Evolutionary conservation across 2,797 vertebrate species (phyloP), one percentile per base, ranked within the genome.

Genomic region (Australoheros facetus): DNA sequence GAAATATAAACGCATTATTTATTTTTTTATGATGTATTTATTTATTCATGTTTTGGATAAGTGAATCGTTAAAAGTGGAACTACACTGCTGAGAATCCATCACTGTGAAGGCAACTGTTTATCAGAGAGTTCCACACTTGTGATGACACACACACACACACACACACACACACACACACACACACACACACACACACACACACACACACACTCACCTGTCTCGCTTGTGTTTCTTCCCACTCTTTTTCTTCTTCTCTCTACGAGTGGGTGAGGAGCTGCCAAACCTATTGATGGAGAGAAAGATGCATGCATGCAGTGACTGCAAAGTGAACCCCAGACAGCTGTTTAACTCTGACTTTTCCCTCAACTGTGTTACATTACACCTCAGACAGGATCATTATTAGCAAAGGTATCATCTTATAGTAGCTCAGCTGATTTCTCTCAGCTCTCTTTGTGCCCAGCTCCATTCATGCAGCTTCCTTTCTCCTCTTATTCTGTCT

Each of bases 221-320:
- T 86, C 97, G 95, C 85, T 97, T 98, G 94, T 98, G 98, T 92
- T 98, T 99, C 95, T 97, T 99, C 87, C 97, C 94, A 71, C 95
- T 96, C 92, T 97, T 97, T 90, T 97, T 97, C 91, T 97, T 99
- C 94, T 97, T 99, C 88, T 98, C 98, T 90, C 97, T 97, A 90
- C 96, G 97, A 81, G 96, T 93, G 30, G 98, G 97, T 39, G 98
- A 98, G 28, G 96, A 95, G 91, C 97, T 98, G 92, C 97, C 97
- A 7, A 97, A 97, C 81, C 97, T 99, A 73, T 76, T 62, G 83
- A 87, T 42, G 75, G 45, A 83, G 80, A 90, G 30, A 66, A 70
- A 66, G 19, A 84, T 13, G 51, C 76, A 69, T 48, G 66, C 32
- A 78, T 77, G 75, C 51, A 4, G 10, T 56, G 59, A 86, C 51